Evolutionary conservation across 2,888 invertebrate genomes (phyloP), one percentile per base, ranked within the genome.

Genomic region (Dasypolia templi): DNA sequence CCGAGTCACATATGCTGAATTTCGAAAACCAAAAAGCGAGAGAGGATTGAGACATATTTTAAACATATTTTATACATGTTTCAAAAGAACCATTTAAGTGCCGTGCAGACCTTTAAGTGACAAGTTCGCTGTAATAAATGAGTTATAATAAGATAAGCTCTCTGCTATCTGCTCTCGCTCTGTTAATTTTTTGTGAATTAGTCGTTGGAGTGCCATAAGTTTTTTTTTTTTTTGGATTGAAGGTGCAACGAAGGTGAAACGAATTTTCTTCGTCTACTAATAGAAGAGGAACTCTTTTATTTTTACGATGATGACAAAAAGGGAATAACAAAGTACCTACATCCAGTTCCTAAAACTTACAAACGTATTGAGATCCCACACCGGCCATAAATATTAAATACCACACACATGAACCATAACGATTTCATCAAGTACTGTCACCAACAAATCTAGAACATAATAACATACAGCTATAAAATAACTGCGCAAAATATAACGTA

Each of bases 391-490:
- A 59, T n/a, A 14, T 75, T 11, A 49, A 49, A 61, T 32, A 6
- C 4, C 46, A 42, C 64, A 56, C 35, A 58, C 35, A 64, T n/a
- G 22, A n/a, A 56, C 32, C 29, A 56, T 56, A 65, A 68, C 44
- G 46, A 26, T 35, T 46, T 49, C 62, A 44, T 69, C 42, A 61
- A 78, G 35, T 39, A 80, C 64, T 26, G 56, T 46, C 71, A 76
- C 64, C 65, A 65, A 66, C 83, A 86, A 87, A 88, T 86, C 87
- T 86, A 86, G 78, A 82, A 83, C 64, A 78, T 78, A 86, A 85
- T 88, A 88, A 81, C 78, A 82, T 72, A 87, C 78, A 81, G 83
- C 89, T 88, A 89, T 92, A 92, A 90, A 91, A 88, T 88, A 88
- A 89, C 85, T 80, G 83, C 72, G 83, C 81, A 87, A 66, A 77